Evolutionary conservation across 2,113 vertebrate species (phyloP).

Genomic region (Verasper variegatus): DNA sequence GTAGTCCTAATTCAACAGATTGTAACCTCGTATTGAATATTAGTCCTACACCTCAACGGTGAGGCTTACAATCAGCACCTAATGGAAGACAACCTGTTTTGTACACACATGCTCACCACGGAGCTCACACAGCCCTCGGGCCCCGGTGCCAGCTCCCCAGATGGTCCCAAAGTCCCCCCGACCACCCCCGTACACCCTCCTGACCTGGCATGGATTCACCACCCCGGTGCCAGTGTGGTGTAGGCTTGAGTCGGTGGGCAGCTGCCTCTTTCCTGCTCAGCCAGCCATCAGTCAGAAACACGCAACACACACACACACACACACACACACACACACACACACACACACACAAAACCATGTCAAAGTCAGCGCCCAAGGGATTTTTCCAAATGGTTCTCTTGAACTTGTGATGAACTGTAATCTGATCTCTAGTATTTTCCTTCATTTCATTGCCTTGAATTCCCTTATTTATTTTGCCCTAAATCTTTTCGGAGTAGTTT

Average conservation of each 20-base stretch:
- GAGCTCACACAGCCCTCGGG: constrained; percentile 40
- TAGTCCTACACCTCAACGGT: background rate
- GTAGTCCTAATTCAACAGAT: too few relatives aligned
- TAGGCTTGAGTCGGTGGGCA: constrained; percentile 64
- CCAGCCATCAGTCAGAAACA: constrained; percentile 26
- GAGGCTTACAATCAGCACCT: constrained; percentile 20
- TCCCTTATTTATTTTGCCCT: background rate
- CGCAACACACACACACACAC: background rate
- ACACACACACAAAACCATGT: constrained; percentile 11
- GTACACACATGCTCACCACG: constrained; percentile 59
- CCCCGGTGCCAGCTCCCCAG: constrained; percentile 75
- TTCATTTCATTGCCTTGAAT: background rate
- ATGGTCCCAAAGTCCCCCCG: constrained; percentile 70
- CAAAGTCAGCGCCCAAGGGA: constrained; percentile 19
- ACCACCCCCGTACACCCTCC: constrained; percentile 43
- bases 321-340: too few relatives aligned
- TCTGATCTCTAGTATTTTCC: background rate
- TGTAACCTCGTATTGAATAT: background rate
- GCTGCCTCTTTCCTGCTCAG: constrained; percentile 64
- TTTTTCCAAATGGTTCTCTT: constrained; percentile 29
- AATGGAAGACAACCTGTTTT: constrained; percentile 64
- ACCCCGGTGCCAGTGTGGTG: constrained; percentile 70
- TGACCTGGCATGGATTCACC: constrained; percentile 73
- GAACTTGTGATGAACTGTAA: constrained; percentile 58
- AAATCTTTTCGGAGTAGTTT: too few relatives aligned